Conservation (phyloP, 2,113 vertebrate genomes). For the Triplophysa rosa region DNA sequence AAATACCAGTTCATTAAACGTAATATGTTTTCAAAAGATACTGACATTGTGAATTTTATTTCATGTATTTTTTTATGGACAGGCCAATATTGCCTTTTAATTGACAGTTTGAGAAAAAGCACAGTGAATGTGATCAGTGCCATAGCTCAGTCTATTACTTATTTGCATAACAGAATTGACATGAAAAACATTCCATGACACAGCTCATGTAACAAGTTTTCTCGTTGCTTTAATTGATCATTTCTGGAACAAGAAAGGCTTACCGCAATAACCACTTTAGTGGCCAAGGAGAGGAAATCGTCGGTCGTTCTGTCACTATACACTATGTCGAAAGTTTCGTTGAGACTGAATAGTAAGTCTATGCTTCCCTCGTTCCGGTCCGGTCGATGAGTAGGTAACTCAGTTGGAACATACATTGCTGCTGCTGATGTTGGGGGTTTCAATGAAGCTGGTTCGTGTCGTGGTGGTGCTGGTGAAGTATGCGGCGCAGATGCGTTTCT, state of each 20-base stretch:
- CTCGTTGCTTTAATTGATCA: not conserved
- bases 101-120: too few species aligned
- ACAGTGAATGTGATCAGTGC: too few species aligned
- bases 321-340: not conserved
- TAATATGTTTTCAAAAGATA: too few species aligned
- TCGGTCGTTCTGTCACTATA: not conserved
- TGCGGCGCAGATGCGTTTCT: too few species aligned
- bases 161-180: too few species aligned
- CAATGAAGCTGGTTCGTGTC: not conserved
- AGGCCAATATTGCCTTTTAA: too few species aligned
- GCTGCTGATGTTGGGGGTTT: not conserved
- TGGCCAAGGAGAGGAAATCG: not conserved
- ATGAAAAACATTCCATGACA: too few species aligned
- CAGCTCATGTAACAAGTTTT: not conserved
- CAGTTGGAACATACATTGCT: not conserved
- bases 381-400: not conserved
- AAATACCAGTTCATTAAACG: too few species aligned
- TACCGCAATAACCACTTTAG: slow-evolving; percentile 13
- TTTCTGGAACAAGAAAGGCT: not conserved
- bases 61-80: too few species aligned
- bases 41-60: too few species aligned
- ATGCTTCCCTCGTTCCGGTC: not conserved
- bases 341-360: slow-evolving; percentile 14
- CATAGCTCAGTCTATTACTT: too few species aligned
- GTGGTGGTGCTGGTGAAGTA: too few species aligned